These are phyloP conservation scores for Octomys mimax DNA, from an alignment of 2,797 vertebrate genomes.

Conservation along the genomic window DNA sequence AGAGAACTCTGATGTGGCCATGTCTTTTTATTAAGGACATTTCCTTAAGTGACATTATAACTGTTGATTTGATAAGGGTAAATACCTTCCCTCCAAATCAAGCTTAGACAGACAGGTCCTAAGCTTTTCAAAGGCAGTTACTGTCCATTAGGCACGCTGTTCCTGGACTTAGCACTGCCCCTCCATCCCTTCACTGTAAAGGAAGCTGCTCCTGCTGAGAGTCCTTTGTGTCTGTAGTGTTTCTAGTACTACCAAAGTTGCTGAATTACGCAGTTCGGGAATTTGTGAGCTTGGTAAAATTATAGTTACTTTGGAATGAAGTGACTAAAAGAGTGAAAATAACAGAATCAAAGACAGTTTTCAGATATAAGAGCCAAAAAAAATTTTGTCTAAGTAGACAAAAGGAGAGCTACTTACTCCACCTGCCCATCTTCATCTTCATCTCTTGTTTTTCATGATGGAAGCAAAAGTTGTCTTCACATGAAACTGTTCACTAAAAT, in stretches of 20 bases:
- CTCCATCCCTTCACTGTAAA: neutral
- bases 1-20: neutral
- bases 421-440: neutral
- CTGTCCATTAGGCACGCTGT: neutral
- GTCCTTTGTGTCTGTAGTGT: neutral
- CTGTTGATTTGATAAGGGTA: neutral
- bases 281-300: neutral
- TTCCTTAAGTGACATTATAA: neutral
- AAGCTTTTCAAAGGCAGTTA: conserved; percentile 6
- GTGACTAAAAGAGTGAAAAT: neutral
- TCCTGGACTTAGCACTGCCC: neutral
- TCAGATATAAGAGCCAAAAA: neutral
- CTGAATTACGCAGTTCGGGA: neutral
- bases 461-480: neutral
- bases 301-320: neutral
- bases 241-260: neutral
- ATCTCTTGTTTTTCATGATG: conserved; percentile 30
- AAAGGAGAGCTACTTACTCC: neutral
- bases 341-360: neutral
- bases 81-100: neutral
- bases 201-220: neutral
- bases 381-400: neutral
- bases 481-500: neutral
- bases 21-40: neutral
- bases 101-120: neutral